Percentiles rank a stretch among this genome's conserved stretches.
Evolutionary conservation across 2,113 vertebrate genomes (phyloP).

Genomic region (Neolamprologus fasciatus): DNA sequence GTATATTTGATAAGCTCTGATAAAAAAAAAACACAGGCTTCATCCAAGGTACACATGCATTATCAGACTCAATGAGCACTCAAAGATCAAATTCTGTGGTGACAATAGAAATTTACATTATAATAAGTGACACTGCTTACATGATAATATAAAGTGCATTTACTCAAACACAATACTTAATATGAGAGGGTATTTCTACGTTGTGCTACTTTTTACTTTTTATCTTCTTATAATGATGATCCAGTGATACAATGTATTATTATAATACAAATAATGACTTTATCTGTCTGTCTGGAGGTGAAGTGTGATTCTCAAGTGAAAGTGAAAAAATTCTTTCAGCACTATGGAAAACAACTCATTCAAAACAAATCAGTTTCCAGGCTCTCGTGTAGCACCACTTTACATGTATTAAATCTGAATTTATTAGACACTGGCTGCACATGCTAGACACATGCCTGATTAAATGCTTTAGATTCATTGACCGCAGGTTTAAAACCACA

Average conservation of each 20-base stretch:
- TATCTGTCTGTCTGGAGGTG: not conserved
- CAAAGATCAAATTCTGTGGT: not conserved
- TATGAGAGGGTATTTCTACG: not conserved
- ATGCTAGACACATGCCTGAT: not conserved
- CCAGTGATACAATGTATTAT: not conserved
- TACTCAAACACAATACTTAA: not conserved
- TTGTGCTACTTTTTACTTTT: not conserved
- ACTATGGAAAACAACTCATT: not conserved
- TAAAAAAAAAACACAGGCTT: slow-evolving; percentile 2
- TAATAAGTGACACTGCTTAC: not conserved
- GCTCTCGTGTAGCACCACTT: not conserved
- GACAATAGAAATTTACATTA: not conserved
- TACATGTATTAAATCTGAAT: not conserved
- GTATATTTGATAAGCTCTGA: slow-evolving; percentile 29
- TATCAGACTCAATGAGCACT: slow-evolving; percentile 4
- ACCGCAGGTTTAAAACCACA: not conserved
- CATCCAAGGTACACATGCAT: not conserved
- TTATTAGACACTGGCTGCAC: not conserved
- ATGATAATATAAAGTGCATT: not conserved
- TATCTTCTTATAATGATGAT: not conserved
- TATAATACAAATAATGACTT: not conserved
- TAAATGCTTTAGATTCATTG: not conserved
- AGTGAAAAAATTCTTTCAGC: not conserved
- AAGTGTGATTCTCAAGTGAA: not conserved
- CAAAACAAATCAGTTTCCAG: not conserved